Conservation (phyloP, 2,888 invertebrate genomes). For the Plutella xylostella region DNA sequence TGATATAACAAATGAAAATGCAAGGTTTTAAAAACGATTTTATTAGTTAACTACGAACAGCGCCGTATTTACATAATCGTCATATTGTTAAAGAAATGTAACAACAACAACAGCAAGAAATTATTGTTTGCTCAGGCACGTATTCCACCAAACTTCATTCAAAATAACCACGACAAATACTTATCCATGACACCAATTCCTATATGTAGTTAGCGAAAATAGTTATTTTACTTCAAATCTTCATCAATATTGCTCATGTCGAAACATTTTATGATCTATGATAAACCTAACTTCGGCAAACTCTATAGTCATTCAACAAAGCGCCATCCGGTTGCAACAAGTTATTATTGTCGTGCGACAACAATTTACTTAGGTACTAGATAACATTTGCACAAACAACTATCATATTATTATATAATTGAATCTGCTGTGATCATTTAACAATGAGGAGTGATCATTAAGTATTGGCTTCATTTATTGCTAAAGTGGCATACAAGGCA, state of each 20-base stretch:
- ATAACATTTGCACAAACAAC: slow-evolving; percentile 1
- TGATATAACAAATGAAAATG: slow-evolving; percentile 33
- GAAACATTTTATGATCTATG: background rate
- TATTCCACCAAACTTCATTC: slow-evolving; percentile 18
- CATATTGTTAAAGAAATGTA: slow-evolving; percentile 70
- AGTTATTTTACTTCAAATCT: slow-evolving; percentile 1
- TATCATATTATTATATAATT: background rate
- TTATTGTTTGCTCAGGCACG: slow-evolving; percentile 63
- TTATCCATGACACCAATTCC: background rate
- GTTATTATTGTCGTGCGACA: background rate
- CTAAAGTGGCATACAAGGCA: slow-evolving; percentile 34
- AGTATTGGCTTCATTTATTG: slow-evolving; percentile 1
- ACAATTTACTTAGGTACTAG: background rate
- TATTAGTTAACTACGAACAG: slow-evolving; percentile 68
- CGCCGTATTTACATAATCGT: slow-evolving; percentile 67
- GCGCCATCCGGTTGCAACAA: background rate
- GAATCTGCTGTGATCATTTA: background rate
- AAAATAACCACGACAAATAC: background rate
- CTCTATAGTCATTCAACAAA: background rate
- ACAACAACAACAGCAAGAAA: slow-evolving; percentile 47
- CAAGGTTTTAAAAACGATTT: slow-evolving; percentile 55
- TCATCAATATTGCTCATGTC: background rate
- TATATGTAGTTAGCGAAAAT: background rate
- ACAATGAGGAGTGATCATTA: background rate
- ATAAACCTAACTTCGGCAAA: background rate